phyloP scores from a whole-genome alignment of 2,113 vertebrate species.

The Chlorodrepanis virens region DNA sequence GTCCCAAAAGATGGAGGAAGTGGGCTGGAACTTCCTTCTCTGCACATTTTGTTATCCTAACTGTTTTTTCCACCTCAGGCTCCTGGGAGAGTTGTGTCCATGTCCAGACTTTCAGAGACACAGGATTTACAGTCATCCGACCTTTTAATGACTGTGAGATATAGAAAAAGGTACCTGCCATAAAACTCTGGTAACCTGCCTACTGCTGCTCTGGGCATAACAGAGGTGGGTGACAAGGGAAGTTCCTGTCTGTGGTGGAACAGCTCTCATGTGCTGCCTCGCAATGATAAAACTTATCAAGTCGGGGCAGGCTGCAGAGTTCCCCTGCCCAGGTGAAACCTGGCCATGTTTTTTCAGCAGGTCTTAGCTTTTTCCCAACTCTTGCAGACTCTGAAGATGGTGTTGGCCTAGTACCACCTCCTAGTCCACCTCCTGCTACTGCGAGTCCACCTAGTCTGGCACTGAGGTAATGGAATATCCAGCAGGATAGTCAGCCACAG shows the following conservation, averaged over 20 bases:
- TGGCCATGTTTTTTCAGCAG: background rate
- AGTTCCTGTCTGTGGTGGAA: background rate
- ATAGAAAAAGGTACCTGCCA: background rate
- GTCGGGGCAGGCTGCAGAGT: rapidly evolving
- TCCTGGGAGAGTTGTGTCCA: background rate
- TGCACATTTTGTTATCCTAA: background rate
- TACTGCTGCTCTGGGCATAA: background rate
- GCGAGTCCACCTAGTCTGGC: background rate
- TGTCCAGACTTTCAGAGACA: background rate
- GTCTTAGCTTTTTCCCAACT: background rate
- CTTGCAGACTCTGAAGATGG: background rate
- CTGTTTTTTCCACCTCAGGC: background rate
- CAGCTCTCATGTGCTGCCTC: rapidly evolving
- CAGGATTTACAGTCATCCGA: background rate
- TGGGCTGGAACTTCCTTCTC: background rate
- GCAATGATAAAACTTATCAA: background rate
- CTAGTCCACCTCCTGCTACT: background rate
- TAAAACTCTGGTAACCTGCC: background rate
- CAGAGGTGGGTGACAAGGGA: background rate
- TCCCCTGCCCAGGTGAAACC: background rate
- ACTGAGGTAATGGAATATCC: rapidly evolving
- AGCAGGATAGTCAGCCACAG: background rate
- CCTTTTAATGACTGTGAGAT: background rate
- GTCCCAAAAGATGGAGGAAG: background rate
- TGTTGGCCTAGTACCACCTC: background rate